A percentile compares a stretch with the other conserved stretches of the same genome.
Evolutionary conservation across 2,888 invertebrate genomes (phyloP).

Genomic region (Tetragnatha montana): DNA sequence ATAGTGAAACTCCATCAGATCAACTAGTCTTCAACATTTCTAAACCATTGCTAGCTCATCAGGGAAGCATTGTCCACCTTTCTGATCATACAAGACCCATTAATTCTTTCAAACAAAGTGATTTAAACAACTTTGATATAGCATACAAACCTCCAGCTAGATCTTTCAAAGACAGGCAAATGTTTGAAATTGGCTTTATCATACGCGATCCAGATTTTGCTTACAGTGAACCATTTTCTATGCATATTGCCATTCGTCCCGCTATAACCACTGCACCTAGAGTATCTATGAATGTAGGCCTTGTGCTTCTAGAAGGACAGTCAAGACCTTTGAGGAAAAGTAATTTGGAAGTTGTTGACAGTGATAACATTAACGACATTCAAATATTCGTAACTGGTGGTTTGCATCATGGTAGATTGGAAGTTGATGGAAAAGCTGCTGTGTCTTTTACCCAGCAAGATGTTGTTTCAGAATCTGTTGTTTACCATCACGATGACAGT

Average conservation of each 20-base stretch:
- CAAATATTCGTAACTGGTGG: slow-evolving; percentile 75
- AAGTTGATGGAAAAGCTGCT: slow-evolving; percentile 74
- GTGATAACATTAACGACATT: slow-evolving; percentile 75
- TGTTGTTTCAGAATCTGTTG: slow-evolving; percentile 57
- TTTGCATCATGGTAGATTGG: slow-evolving; percentile 74
- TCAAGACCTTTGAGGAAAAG: slow-evolving; percentile 74
- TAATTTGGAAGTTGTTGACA: slow-evolving; percentile 75
- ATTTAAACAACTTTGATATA: slow-evolving; percentile 75
- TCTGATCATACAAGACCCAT: slow-evolving; percentile 75
- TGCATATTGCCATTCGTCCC: slow-evolving; percentile 75
- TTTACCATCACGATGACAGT: slow-evolving; percentile 71
- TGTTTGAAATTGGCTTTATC: slow-evolving; percentile 75
- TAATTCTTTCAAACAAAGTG: slow-evolving; percentile 75
- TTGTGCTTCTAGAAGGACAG: slow-evolving; percentile 76
- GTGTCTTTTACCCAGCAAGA: slow-evolving; percentile 70
- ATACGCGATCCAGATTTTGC: slow-evolving; percentile 76
- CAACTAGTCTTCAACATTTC: slow-evolving; percentile 75
- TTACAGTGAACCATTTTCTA: slow-evolving; percentile 75
- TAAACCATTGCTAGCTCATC: slow-evolving; percentile 73
- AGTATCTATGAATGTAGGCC: slow-evolving; percentile 74
- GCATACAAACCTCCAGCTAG: slow-evolving; percentile 75
- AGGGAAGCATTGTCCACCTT: slow-evolving; percentile 74
- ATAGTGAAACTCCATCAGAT: slow-evolving; percentile 75
- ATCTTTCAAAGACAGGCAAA: slow-evolving; percentile 74
- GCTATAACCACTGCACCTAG: slow-evolving; percentile 75